These are phyloP conservation scores for Ictalurus furcatus DNA, from an alignment of 2,113 vertebrate genomes.

Conservation along the genomic window DNA sequence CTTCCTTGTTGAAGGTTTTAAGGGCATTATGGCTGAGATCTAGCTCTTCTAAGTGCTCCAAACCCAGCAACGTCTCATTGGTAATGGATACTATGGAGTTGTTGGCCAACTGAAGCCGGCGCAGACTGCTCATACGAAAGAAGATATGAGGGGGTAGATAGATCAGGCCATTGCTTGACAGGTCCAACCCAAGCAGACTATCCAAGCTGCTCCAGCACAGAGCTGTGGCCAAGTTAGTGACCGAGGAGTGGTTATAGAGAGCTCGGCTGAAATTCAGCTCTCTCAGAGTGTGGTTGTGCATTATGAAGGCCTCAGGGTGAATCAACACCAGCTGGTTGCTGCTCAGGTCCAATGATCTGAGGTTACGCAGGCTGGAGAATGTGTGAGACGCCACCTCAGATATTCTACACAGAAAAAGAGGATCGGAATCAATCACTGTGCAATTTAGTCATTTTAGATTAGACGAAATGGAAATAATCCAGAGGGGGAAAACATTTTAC, in stretches of 20 bases:
- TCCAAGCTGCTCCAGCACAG: constrained; percentile 62
- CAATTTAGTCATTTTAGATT: background rate
- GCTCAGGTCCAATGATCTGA: constrained; percentile 76
- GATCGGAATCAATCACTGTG: constrained; percentile 1
- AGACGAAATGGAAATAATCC: background rate
- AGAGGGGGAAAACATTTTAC: constrained; percentile 48
- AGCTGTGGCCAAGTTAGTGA: constrained; percentile 60
- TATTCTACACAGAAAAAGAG: constrained; percentile 62
- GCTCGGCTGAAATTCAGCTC: constrained; percentile 79
- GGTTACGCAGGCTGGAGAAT: constrained; percentile 67
- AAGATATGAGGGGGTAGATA: constrained; percentile 59
- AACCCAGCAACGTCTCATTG: constrained; percentile 69
- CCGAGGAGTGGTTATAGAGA: constrained; percentile 70
- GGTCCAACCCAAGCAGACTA: constrained; percentile 63
- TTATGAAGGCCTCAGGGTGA: constrained; percentile 71
- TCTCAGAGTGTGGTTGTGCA: constrained; percentile 66
- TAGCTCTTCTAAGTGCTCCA: constrained; percentile 71
- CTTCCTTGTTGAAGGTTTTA: constrained; percentile 66
- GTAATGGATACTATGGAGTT: constrained; percentile 76
- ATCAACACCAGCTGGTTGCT: constrained; percentile 72
- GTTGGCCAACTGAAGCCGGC: constrained; percentile 71
- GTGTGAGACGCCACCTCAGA: constrained; percentile 67
- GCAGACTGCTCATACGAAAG: constrained; percentile 54
- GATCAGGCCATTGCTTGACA: constrained; percentile 65
- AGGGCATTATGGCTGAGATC: constrained; percentile 75